These are phyloP conservation scores for Cydia pomonella DNA, from an alignment of 1,140 invertebrate genomes.

Conservation along the genomic window DNA sequence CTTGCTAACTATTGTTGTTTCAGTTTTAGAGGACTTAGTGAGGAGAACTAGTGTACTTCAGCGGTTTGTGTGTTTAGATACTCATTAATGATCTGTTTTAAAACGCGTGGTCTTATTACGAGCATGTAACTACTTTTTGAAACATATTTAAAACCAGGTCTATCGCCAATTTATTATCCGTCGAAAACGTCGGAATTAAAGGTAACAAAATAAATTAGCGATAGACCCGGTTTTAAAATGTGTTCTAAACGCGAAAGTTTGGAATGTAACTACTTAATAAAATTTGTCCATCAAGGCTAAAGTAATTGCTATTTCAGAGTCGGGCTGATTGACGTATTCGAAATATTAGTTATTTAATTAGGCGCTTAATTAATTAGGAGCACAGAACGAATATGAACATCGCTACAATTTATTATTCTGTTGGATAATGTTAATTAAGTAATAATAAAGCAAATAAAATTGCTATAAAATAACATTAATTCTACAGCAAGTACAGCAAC, in stretches of 20 bases:
- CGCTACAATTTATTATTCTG: not conserved
- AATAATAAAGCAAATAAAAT: not conserved
- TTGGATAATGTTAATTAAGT: not conserved
- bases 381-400: not conserved
- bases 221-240: no score
- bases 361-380: not conserved
- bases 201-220: no score
- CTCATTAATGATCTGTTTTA: not conserved
- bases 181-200: no score
- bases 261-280: not conserved
- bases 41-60: not conserved
- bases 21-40: not conserved
- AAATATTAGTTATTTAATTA: not conserved
- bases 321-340: not conserved
- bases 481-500: no score
- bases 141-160: no score
- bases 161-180: no score
- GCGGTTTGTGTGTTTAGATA: not conserved
- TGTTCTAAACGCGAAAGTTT: no score
- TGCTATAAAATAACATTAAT: no score
- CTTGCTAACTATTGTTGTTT: slow-evolving; percentile 14
- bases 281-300: not conserved
- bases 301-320: not conserved
- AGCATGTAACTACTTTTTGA: not conserved
- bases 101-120: not conserved